phyloP scores from a whole-genome alignment of 2,797 vertebrate genomes.

The Telmatherina bonti region DNA sequence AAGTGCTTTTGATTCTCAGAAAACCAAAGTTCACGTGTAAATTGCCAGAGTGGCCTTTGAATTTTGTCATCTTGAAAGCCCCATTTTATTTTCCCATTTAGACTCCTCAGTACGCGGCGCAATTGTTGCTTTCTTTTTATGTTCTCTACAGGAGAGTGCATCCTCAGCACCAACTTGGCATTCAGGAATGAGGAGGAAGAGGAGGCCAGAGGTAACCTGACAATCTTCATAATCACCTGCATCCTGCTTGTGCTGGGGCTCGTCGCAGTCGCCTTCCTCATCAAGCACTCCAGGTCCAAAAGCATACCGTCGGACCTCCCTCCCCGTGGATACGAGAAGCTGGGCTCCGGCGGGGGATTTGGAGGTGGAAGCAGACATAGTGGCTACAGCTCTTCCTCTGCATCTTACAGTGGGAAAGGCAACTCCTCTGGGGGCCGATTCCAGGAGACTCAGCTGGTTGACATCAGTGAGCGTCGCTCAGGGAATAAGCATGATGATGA shows the following conservation, averaged over 20 bases:
- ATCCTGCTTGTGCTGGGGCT: slow-evolving; percentile 85
- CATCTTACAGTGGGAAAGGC: slow-evolving; percentile 53
- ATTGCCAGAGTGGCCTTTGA: slow-evolving; percentile 10
- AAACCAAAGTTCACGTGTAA: background rate
- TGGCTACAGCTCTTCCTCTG: slow-evolving; percentile 67
- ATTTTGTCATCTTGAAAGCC: slow-evolving; percentile 8
- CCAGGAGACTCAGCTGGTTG: slow-evolving; percentile 87
- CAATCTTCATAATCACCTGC: slow-evolving; percentile 84
- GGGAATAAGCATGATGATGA: slow-evolving; percentile 53
- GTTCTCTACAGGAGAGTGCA: slow-evolving; percentile 86
- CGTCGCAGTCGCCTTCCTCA: slow-evolving; percentile 78
- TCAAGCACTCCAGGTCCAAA: slow-evolving; percentile 84
- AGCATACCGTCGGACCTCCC: slow-evolving; percentile 57
- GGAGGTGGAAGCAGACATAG: slow-evolving; percentile 61
- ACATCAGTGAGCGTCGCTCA: slow-evolving; percentile 80
- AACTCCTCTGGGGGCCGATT: slow-evolving; percentile 72
- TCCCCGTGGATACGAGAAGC: slow-evolving; percentile 88
- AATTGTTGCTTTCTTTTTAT: slow-evolving; percentile 21
- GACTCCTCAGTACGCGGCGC: background rate
- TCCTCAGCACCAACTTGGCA: slow-evolving; percentile 80
- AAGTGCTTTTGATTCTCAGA: background rate
- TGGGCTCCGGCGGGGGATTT: slow-evolving; percentile 76
- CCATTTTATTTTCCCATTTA: background rate
- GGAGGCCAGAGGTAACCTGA: slow-evolving; percentile 74
- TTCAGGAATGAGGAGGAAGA: slow-evolving; percentile 68